Evolutionary conservation across 92 coral and sea anemone species (phyloP).

Genomic region (Actinernus sp.): DNA sequence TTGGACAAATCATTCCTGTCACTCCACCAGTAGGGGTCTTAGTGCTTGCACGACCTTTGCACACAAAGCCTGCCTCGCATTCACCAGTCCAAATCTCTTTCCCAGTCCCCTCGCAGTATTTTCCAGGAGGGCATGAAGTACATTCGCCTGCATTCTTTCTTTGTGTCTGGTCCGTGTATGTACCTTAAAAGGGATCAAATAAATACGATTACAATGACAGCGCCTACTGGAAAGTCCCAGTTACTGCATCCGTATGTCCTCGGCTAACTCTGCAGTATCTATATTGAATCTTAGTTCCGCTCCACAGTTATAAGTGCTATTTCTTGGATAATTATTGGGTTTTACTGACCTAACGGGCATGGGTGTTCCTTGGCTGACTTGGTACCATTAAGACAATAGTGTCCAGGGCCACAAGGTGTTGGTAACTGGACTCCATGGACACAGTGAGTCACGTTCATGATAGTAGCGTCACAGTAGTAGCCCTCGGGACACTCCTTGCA

Average conservation of each 20-base stretch:
- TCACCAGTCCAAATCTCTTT: constrained; percentile 85
- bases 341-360: constrained; percentile 83
- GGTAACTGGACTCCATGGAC: constrained; percentile 96
- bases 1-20: constrained; percentile 87
- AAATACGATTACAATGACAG: neutral
- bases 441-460: constrained; percentile 88
- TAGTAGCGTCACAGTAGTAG: constrained; percentile 91
- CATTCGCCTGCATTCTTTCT: constrained; percentile 69
- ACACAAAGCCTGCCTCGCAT: constrained; percentile 86
- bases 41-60: constrained; percentile 79
- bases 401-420: constrained; percentile 87
- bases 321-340: no score
- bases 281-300: no score
- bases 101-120: constrained; percentile 89
- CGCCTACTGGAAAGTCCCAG: no score
- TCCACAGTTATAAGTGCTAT: no score
- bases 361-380: constrained; percentile 88
- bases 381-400: constrained; percentile 91
- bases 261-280: no score
- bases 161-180: constrained; percentile 79
- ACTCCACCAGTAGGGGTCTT: constrained; percentile 81
- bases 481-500: constrained; percentile 96
- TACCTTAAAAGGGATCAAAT: constrained; percentile 59
- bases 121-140: constrained; percentile 86
- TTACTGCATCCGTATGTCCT: no score